Percentiles rank a stretch among this genome's conserved stretches.
These are phyloP conservation scores for Perizoma flavofasciatum DNA, from an alignment of 2,888 invertebrate genomes.

Conservation along the genomic window DNA sequence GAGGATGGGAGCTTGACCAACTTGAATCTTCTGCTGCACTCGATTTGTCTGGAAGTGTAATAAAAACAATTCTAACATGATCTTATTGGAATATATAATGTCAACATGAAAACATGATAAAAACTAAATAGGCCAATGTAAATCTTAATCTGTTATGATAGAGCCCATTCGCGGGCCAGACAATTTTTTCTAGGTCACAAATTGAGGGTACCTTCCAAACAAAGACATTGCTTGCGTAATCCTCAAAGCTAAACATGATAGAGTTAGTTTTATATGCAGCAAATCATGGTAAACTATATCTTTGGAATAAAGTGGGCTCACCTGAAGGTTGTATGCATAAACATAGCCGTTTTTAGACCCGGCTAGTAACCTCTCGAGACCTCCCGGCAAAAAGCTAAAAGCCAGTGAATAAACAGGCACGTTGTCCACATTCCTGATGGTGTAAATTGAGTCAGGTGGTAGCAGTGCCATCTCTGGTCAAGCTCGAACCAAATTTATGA, in stretches of 20 bases:
- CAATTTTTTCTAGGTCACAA: conserved; percentile 67
- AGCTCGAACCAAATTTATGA: conserved; percentile 77
- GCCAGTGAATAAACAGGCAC: conserved; percentile 88
- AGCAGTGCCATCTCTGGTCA: conserved; percentile 87
- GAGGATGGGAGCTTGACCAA: conserved; percentile 86
- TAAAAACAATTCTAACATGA: conserved; percentile 10
- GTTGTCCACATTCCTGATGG: conserved; percentile 88
- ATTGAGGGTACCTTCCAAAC: conserved; percentile 70
- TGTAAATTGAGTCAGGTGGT: conserved; percentile 91
- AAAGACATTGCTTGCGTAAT: conserved; percentile 51
- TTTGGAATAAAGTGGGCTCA: conserved; percentile 71
- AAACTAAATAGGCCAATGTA: conserved; percentile 20
- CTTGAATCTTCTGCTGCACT: conserved; percentile 85
- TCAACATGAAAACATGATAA: conserved; percentile 8
- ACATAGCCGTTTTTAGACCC: conserved; percentile 90
- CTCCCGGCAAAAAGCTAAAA: conserved; percentile 85
- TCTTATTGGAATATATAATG: neutral
- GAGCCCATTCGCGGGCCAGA: conserved; percentile 33
- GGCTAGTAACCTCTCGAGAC: conserved; percentile 86
- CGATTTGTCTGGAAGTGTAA: conserved; percentile 86
- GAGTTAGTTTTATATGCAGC: conserved; percentile 46
- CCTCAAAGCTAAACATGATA: conserved; percentile 42
- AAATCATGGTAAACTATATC: conserved; percentile 47
- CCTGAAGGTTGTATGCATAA: conserved; percentile 91
- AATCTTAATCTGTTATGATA: conserved; percentile 36